These are phyloP conservation scores for Pantala flavescens DNA, from an alignment of 1,140 invertebrate genomes.

Conservation along the genomic window DNA sequence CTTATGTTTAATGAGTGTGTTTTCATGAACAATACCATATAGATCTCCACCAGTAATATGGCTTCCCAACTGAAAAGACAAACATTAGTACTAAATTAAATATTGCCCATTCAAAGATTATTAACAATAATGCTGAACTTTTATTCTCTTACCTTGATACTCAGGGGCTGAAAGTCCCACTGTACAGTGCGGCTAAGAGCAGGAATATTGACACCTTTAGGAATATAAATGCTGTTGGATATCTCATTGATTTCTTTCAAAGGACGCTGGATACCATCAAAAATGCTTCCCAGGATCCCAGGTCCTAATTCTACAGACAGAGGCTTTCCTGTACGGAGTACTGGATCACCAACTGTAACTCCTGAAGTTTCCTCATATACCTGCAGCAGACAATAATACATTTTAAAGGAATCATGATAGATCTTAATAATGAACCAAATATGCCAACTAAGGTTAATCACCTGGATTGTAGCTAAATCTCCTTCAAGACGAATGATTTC, in stretches of 20 bases:
- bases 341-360: constrained; percentile 98
- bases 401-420: neutral
- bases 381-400: constrained; percentile 31
- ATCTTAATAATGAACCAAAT: neutral
- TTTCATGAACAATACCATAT: constrained; percentile 93
- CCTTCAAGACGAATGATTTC: constrained; percentile 99
- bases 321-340: constrained; percentile 94
- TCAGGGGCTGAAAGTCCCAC: constrained; percentile 90
- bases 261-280: constrained; percentile 96
- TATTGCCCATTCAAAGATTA: constrained; percentile 4
- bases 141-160: constrained; percentile 59
- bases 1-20: constrained; percentile 93
- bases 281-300: constrained; percentile 97
- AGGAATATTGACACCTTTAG: constrained; percentile 94
- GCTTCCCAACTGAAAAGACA: constrained; percentile 60
- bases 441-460: constrained; percentile 27
- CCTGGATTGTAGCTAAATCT: constrained; percentile 98
- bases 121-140: neutral
- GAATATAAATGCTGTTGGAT: constrained; percentile 96
- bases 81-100: constrained; percentile 18
- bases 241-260: constrained; percentile 92
- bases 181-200: constrained; percentile 65
- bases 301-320: constrained; percentile 98
- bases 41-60: constrained; percentile 98
- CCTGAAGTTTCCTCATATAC: constrained; percentile 99